Evolutionary conservation across 1,140 invertebrate species (phyloP), one percentile per base, ranked within the genome.

Genomic region (Cryptotermes secundus): DNA sequence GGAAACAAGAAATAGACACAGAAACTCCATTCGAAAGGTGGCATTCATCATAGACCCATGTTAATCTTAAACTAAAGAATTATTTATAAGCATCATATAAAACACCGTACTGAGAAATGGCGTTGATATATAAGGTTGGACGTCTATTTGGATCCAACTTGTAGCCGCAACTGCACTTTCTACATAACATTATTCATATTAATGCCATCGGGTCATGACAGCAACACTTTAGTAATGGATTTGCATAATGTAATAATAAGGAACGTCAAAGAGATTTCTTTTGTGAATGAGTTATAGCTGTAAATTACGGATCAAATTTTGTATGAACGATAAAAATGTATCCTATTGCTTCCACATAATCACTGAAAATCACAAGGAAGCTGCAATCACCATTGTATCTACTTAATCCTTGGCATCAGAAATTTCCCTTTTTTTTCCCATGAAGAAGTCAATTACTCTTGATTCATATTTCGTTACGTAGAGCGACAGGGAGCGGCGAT

Each of bases 221-320:
- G 22, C 1, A 59, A 59, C 59, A 72, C 59, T 72, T 72, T 31
- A 31, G 2, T 31, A 72, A 72, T 72, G n/a, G 14, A 72, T 72
- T 72, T 72, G n/a, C 59, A 72, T 72, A 72, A 72, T 72, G 59
- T 72, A 72, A 72, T 72, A 72, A 72, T n/a, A 72, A 0, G n/a
- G 0, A 72, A 72, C 4, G 2, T 1, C 2, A 72, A 72, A 72
- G 0, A 72, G 31, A 72, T 31, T 31, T 72, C 31, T 16, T 26
- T 7, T 72, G 26, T n/a, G n/a, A n/a, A 72, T 72, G 59, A 72
- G 16, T 72, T 72, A 72, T 72, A 31, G 59, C 6, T 26, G 59
- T 26, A 72, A 72, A 72, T 72, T 72, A 72, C 26, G 7, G 26
- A 31, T 72, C 26, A 72, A 31, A 6, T 72, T 72, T 7, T 72